Base-by-base conservation (phyloP, 30 jellyfish, hydroid and myxozoan species). In the Aurelia coerulea region DNA sequence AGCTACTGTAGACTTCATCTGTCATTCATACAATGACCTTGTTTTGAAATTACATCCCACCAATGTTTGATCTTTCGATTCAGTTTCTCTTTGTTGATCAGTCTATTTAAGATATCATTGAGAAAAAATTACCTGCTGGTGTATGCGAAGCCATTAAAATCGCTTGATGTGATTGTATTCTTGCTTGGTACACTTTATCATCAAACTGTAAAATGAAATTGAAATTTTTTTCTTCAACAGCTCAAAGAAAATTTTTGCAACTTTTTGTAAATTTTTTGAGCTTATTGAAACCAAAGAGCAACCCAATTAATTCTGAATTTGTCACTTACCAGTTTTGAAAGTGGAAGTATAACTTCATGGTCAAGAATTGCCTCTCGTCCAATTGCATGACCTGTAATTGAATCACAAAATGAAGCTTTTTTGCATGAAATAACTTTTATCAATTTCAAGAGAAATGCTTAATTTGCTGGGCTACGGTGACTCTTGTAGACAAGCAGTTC, bases 351-450 rank as follows among this genome's bases (percentile, higher is more conserved):
- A 16, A 85, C 97, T 58, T 86, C 68, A 50, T 85, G 85, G 5
- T 84, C 94, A 19, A 95, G 83, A 7, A 95, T 63, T 56, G 96
- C 99, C 33, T 95, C 98, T 68, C 99, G 78, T 34, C 99, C 99
- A 84, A 89, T 80, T 1, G 99, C 97, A 85, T 95, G 99, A 2
- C 99, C 99, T 95, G 56, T 9, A 72, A 60, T 12, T 58, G 11
- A 76, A 17, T 46, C n/a, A 58, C 1, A 37, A 79, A 13, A 32
- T 59, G 51, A 39, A 46, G 8, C 6, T 14, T 9, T 46, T 46
- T 46, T 46, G 56, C 56, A 6, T 4, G 8, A 46, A 14, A 9
- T 46, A 46, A 46, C 14, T 0, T 7, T 23, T 46, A 14, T 46
- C 56, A 9, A 0, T 46, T 46, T 46, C 56, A 9, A 46, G 15